Evolutionary conservation across 2,113 vertebrate species (phyloP).

Genomic region (Antechinus stuartii): DNA sequence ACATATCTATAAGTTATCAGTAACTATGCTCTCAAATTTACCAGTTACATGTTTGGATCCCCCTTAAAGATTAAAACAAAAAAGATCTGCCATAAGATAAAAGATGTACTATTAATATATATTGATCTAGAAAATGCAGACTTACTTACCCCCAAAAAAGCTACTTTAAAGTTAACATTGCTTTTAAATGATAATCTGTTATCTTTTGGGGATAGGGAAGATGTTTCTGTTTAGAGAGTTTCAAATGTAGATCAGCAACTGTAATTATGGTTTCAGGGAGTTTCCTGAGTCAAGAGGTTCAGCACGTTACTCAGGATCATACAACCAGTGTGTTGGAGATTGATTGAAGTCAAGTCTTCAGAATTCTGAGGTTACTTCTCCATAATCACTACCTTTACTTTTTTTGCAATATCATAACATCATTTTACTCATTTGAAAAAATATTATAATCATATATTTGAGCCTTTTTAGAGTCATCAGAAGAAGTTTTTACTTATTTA

Average conservation of each 20-base stretch:
- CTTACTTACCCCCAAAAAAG: neutral
- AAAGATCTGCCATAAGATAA: neutral
- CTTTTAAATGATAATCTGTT: neutral
- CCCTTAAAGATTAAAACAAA: neutral
- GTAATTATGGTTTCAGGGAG: neutral
- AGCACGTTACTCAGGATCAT: neutral
- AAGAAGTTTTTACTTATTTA: neutral
- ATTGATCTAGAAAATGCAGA: neutral
- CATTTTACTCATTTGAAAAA: neutral
- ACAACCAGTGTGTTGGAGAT: neutral
- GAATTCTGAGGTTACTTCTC: neutral
- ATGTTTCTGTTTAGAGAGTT: neutral
- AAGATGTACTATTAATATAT: neutral
- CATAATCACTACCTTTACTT: neutral
- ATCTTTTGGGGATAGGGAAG: neutral
- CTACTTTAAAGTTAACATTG: neutral
- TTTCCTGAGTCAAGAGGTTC: neutral
- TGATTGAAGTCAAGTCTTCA: neutral
- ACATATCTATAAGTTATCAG: neutral
- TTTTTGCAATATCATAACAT: neutral
- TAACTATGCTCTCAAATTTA: neutral
- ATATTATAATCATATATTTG: neutral
- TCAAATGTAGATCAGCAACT: neutral
- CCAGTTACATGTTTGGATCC: neutral
- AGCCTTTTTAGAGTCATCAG: neutral